Conservation (phyloP, 1,140 invertebrate species). For the Achroia grisella region DNA sequence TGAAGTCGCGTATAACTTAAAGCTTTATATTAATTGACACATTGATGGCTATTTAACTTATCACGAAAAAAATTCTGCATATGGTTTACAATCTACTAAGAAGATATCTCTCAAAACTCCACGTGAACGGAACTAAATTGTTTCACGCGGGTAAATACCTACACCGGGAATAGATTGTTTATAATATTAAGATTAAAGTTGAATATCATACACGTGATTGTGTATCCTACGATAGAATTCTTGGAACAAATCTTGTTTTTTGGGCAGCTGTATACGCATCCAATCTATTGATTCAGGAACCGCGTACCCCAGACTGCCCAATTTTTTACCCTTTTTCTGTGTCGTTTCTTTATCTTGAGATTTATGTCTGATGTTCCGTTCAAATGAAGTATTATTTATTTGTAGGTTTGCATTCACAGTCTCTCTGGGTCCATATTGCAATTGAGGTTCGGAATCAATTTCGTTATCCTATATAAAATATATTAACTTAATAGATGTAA, state of each 20-base stretch:
- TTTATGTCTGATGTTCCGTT: constrained; percentile 20
- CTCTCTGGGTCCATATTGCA: constrained; percentile 27
- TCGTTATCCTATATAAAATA: constrained; percentile 18
- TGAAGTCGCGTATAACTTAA: too few relatives aligned
- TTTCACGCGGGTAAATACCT: too few relatives aligned
- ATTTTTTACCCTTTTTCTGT: constrained; percentile 33
- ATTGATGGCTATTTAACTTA: too few relatives aligned
- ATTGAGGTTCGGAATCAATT: constrained; percentile 26
- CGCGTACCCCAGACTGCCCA: constrained; percentile 44
- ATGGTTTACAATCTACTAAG: not conserved
- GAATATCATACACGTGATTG: constrained; percentile 70
- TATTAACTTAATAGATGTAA: too few relatives aligned
- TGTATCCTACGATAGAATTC: constrained; percentile 74
- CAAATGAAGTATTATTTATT: constrained; percentile 12
- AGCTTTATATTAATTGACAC: too few relatives aligned
- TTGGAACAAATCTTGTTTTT: constrained; percentile 76
- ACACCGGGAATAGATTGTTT: too few relatives aligned
- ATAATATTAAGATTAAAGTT: too few relatives aligned
- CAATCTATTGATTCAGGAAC: constrained; percentile 71
- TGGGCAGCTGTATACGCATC: constrained; percentile 72
- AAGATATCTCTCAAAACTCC: too few relatives aligned
- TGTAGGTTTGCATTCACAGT: constrained; percentile 12
- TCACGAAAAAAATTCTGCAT: too few relatives aligned
- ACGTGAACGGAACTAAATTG: too few relatives aligned
- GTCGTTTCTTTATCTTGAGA: constrained; percentile 5